phyloP scores from a whole-genome alignment of 2,113 vertebrate genomes.

The Sylvilagus bachmani region DNA sequence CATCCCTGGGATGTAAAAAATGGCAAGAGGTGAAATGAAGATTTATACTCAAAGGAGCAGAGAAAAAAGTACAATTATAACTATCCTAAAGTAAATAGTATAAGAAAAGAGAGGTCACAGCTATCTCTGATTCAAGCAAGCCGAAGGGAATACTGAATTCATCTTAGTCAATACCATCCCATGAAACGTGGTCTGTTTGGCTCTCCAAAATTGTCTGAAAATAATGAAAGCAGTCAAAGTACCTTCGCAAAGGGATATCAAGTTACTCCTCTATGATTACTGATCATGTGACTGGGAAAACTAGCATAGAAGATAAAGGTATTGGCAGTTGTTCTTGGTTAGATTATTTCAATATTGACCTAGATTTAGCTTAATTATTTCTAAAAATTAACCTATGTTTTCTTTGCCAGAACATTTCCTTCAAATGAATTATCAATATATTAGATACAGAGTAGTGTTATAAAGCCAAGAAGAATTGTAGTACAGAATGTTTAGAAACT shows the following conservation, averaged over 20 bases:
- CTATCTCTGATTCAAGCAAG: background rate
- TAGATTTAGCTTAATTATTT: slow-evolving; percentile 51
- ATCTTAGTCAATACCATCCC: background rate
- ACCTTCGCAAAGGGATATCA: background rate
- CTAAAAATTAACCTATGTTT: slow-evolving; percentile 39
- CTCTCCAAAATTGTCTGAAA: background rate
- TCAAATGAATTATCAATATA: slow-evolving; percentile 39
- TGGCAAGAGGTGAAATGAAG: background rate
- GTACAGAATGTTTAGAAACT: background rate
- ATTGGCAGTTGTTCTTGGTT: slow-evolving; percentile 2
- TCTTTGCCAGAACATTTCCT: background rate
- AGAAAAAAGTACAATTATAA: background rate
- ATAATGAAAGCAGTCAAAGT: background rate
- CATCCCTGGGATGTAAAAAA: background rate
- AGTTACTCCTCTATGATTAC: background rate
- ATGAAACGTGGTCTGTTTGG: background rate
- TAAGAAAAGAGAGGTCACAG: background rate
- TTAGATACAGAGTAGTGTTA: background rate
- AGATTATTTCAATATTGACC: slow-evolving; percentile 28
- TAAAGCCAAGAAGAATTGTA: background rate
- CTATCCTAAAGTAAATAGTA: background rate
- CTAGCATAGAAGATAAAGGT: background rate
- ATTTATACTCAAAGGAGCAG: background rate
- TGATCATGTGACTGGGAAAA: background rate
- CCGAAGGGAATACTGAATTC: background rate